Evolutionary conservation across 2,113 vertebrate species (phyloP).

Genomic region (Oreochromis tanganicae): DNA sequence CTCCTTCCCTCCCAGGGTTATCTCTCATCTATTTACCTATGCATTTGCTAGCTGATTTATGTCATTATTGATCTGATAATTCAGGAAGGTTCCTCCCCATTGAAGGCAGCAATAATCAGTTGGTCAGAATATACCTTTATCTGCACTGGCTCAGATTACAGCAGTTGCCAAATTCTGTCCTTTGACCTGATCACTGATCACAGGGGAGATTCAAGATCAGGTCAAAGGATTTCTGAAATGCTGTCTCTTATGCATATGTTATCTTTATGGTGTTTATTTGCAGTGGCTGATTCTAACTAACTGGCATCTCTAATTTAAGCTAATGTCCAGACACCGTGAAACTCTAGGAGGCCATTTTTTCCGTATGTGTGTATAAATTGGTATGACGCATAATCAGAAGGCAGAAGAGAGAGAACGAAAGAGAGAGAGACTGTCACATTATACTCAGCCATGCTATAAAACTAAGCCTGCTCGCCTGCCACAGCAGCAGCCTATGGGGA

Average conservation of each 20-base stretch:
- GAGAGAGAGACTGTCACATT: conserved; percentile 9
- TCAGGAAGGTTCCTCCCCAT: conserved; percentile 24
- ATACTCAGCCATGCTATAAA: conserved; percentile 6
- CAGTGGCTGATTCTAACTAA: neutral
- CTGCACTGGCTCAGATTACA: conserved; percentile 42
- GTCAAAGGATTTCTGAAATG: neutral
- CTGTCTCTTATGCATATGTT: neutral
- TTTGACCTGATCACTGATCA: neutral
- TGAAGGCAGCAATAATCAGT: conserved; percentile 43
- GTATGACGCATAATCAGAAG: neutral
- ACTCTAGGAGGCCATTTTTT: neutral
- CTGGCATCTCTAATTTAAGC: conserved; percentile 47
- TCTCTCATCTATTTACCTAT: conserved; percentile 18
- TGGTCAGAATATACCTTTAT: conserved; percentile 45
- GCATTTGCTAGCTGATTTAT: conserved; percentile 28
- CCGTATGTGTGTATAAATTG: neutral
- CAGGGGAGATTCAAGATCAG: neutral
- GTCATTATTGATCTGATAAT: conserved; percentile 49
- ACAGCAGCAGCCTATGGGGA: conserved; percentile 1
- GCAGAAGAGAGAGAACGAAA: neutral
- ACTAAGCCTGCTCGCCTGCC: neutral
- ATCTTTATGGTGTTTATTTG: neutral
- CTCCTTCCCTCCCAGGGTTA: neutral
- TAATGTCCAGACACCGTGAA: conserved; percentile 25
- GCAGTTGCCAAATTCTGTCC: conserved; percentile 4